Percentiles rank a stretch among this genome's conserved stretches.
These are phyloP conservation scores for Avahi laniger DNA, from an alignment of 2,797 vertebrate genomes.

Conservation along the genomic window DNA sequence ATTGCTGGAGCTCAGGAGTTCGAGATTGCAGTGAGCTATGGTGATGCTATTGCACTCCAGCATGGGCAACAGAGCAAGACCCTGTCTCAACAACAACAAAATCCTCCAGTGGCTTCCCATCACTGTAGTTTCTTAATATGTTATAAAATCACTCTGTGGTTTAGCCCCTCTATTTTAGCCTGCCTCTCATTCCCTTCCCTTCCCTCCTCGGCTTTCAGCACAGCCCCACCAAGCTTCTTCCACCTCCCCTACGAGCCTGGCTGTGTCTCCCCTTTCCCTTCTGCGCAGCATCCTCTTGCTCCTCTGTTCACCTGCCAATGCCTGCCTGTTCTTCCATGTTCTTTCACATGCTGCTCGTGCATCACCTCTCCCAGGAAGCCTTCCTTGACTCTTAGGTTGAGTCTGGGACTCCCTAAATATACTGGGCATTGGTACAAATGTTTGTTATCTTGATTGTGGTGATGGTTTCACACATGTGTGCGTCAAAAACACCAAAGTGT, in stretches of 20 bases:
- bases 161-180: neutral
- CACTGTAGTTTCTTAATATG: neutral
- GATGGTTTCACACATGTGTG: neutral
- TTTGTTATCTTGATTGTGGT: neutral
- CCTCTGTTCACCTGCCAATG: too few species aligned
- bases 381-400: neutral
- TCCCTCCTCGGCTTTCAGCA: neutral
- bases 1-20: neutral
- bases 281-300: neutral
- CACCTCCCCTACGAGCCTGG: neutral
- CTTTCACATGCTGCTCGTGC: accelerated
- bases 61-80: neutral
- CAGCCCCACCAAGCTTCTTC: neutral
- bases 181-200: neutral
- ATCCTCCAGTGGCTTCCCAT: neutral
- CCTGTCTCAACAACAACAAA: neutral
- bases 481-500: neutral
- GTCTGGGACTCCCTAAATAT: neutral
- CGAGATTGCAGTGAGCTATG: neutral
- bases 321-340: neutral
- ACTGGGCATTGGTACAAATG: neutral
- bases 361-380: neutral
- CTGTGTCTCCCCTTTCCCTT: too few species aligned
- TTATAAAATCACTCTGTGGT: neutral
- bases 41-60: neutral